Evolutionary conservation across 2,113 vertebrate genomes (phyloP).

Genomic region (Onychostoma macrolepis): DNA sequence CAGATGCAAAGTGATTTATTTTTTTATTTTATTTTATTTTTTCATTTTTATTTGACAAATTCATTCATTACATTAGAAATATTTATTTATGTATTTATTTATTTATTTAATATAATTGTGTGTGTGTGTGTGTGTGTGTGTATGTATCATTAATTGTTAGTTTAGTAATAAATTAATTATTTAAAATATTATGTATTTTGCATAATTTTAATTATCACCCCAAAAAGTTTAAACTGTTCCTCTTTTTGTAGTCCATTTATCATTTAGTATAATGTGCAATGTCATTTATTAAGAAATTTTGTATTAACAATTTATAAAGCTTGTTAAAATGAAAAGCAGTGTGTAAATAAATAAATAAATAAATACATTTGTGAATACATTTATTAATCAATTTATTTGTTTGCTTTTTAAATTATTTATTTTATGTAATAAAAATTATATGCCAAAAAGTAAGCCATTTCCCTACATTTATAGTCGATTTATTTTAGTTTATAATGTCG

Average conservation of each 20-base stretch:
- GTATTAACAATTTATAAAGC: not conserved
- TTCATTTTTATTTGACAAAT: not conserved
- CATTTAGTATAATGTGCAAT: not conserved
- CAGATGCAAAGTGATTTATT: not conserved
- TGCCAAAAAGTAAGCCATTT: too few relatives aligned
- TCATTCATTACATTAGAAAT: not conserved
- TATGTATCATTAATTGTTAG: too few relatives aligned
- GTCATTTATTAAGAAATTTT: not conserved
- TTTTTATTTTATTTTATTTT: too few relatives aligned
- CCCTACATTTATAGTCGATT: not conserved
- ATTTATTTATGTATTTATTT: not conserved
- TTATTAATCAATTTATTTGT: too few relatives aligned
- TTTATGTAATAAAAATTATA: too few relatives aligned
- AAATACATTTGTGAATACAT: not conserved
- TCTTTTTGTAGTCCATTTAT: not conserved
- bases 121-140: too few relatives aligned
- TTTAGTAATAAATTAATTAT: too few relatives aligned
- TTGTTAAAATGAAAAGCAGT: not conserved
- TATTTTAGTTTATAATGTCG: not conserved
- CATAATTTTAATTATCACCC: not conserved
- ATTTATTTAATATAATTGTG: constrained; percentile 1
- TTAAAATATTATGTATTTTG: too few relatives aligned
- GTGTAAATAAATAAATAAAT: not conserved
- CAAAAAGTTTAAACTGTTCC: not conserved
- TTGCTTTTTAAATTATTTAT: too few relatives aligned